Evolutionary conservation across 2,888 invertebrate genomes (phyloP), one percentile per base, ranked within the genome.

Genomic region (Cryptocephalus primarius): DNA sequence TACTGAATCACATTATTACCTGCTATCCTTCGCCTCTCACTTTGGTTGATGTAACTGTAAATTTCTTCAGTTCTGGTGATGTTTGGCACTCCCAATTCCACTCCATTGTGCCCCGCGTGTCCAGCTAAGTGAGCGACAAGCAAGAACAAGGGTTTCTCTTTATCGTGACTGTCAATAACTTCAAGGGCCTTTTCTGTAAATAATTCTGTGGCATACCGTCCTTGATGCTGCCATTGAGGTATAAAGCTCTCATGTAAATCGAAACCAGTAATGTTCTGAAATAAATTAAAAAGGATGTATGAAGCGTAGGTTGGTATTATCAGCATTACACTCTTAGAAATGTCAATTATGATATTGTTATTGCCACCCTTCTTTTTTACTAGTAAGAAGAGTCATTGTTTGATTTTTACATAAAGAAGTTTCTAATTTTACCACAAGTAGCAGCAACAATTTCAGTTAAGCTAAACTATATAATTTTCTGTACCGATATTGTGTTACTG

Each of bases 121-220:
- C 78, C 83, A 0, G 83, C 75, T 63, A 93, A 92, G 45, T 0
- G 84, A 0, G 81, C 76, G 33, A 94, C 60, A 65, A 87, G 78
- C 48, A 94, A 69, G 61, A 89, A 91, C 47, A 94, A 64, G 0
- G 92, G 90, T 57, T 60, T 60, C 34, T 71, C 62, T 0, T 57
- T 56, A 51, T 83, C 71, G 57, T 85, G 85, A 0, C 67, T 60
- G 8, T 66, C 63, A 45, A 86, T 84, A 2, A 84, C 73, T 43
- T 74, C 71, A 39, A 78, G 72, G 0, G 85, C 81, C 61, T 83
- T 80, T 10, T 74, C 62, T 1, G 80, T 83, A 49, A 86, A 77
- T 33, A 87, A 61, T 58, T 87, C 82, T 0, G 88, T 88, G 9
- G 83, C 74, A 59, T 88, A 88, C 32, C 73, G 73, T 8, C 77